Evolutionary conservation across 1,140 invertebrate genomes (phyloP).

Genomic region (Dendrolimus kikuchii): DNA sequence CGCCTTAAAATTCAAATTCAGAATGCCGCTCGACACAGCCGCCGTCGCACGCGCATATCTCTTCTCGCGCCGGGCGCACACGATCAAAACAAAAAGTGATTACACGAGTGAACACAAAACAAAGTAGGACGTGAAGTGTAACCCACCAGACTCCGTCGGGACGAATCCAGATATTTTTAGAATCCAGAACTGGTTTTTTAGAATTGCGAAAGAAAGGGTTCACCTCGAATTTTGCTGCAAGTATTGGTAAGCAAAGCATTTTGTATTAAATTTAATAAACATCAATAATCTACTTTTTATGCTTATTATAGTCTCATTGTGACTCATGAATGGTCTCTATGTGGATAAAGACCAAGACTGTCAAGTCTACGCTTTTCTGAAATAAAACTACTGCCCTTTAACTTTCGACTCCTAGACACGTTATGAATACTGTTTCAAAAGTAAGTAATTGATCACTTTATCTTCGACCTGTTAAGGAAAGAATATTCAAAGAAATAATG

Average conservation of each 20-base stretch:
- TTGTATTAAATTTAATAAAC: too few species aligned
- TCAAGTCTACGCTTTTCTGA: too few species aligned
- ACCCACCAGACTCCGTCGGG: constrained; percentile 16
- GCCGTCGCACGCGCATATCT: constrained; percentile 20
- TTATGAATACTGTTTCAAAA: too few species aligned
- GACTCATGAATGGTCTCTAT: too few species aligned
- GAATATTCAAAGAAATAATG: too few species aligned
- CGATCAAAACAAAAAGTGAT: constrained; percentile 16
- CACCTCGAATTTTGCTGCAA: constrained; percentile 9
- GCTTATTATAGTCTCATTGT: too few species aligned
- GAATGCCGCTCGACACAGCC: constrained; percentile 21
- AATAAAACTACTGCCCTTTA: too few species aligned
- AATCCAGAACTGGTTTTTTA: constrained; percentile 31
- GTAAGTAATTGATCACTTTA: too few species aligned
- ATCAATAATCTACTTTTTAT: too few species aligned
- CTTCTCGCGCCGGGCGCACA: constrained; percentile 1
- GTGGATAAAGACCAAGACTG: too few species aligned
- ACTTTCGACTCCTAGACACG: too few species aligned
- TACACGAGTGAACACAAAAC: constrained; percentile 26
- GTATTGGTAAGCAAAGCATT: not conserved
- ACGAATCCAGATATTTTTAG: constrained; percentile 39
- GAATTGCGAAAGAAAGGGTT: constrained; percentile 20
- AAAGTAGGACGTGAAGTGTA: constrained; percentile 19
- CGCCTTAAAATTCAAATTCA: constrained; percentile 4
- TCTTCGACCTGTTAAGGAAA: too few species aligned